Base-by-base conservation (phyloP, 1,140 invertebrate species). In the Aphidius gifuensis region DNA sequence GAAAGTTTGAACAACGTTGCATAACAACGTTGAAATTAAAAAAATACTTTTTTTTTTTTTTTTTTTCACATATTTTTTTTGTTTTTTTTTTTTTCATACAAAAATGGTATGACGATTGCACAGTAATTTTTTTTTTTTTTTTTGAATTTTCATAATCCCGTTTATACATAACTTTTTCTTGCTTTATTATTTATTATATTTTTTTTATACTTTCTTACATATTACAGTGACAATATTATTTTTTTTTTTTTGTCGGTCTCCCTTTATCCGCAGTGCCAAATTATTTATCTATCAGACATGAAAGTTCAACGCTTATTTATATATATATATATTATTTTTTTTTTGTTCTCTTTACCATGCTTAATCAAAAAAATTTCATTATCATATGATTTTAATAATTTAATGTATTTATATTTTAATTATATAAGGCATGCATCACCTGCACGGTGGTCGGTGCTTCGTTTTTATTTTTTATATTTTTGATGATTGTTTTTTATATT, bases 371-470 rank as follows among this genome's bases (percentile, higher is more conserved):
- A 32, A 32, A 32, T 32, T 60, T 23, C 54, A 59, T 51, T 42
- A 48, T 9, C 11, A 32, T 45, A 46, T 45, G 43, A 51, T 56
- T 57, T 50, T 55, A 51, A 51, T 51, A 51, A 60, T 49, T 23
- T 49, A 51, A 60, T 60, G 39, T 60, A 60, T 60, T 60, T 62
- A 58, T 58, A 57, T 62, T 62, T 46, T 62, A 59, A 55, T 73
- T 76, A 74, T 78, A 75, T 76, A 79, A 80, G 76, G 77, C 74
- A 77, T 74, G 72, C 73, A 73, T 76, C 71, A 73, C 68, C 71
- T 74, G 71, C 70, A 53, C 74, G 71, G 71, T 70, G 74, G 72
- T 76, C 70, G 68, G 67, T 74, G 72, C 72, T 74, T 71, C 72
- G 5, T 47, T 48, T 49, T 49, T 21, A 9, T 61, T 23, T 46